Evolutionary conservation across 2,797 vertebrate genomes (phyloP), one percentile per base, ranked within the genome.

Genomic region (Chloroceryle inda): DNA sequence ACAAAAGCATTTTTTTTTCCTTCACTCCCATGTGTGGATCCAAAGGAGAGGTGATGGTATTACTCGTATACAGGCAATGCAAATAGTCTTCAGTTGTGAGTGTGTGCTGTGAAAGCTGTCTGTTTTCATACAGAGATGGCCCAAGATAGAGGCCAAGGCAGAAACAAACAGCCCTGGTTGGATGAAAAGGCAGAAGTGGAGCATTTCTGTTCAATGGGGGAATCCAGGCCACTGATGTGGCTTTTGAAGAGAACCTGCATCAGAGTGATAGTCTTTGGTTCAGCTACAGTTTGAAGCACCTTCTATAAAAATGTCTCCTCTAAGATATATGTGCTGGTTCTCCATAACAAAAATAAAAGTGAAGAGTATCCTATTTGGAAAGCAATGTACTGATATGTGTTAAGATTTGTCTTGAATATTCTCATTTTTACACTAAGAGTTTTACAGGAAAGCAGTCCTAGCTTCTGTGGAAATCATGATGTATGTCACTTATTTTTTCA

Each of bases 21-120:
- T 0, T 11, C 0, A 0, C 67, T 95, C 29, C 71, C 0, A 0
- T 96, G 83, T 92, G 85, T 20, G 11, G 73, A 93, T 95, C 77
- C 69, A 79, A 87, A 93, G 69, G 33, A 92, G 80, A 93, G 89
- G 83, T 95, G 94, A 96, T 74, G 80, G 45, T 89, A 68, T 85
- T 92, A 73, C 38, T 92, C 56, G 73, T 74, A 85, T 73, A 55
- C n/a, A 93, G 59, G 74, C 78, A 94, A 92, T 92, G 64, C 74
- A 93, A 94, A 95, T 94, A 95, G 61, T 96, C 83, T 76, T 93
- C 63, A 78, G 37, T 68, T 87, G 78, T 78, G 83, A 58, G 13
- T 71, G 59, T 79, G 73, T 90, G 62, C 71, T 90, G 40, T 90
- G 90, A 85, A 94, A 94, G 94, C 42, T 81, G 47, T 77, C 92